Evolutionary conservation across 1,140 invertebrate species (phyloP).

Genomic region (Acarapis woodi): DNA sequence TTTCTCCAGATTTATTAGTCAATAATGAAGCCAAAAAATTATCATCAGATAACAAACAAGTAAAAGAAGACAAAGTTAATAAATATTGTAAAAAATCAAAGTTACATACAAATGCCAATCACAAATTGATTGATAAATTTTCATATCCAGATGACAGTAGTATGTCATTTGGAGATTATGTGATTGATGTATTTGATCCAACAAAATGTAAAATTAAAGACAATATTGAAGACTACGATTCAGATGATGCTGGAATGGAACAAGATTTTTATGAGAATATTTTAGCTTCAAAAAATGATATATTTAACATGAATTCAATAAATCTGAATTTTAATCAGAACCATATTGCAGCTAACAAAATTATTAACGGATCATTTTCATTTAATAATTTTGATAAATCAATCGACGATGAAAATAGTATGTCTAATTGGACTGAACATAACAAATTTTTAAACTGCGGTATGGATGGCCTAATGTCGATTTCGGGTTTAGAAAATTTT

Average conservation of each 20-base stretch:
- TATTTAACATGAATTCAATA: too few relatives aligned
- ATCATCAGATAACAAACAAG: not conserved
- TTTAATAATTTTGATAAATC: not conserved
- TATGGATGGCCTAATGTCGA: not conserved
- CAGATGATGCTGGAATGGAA: not conserved
- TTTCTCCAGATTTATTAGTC: not conserved
- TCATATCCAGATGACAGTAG: constrained; percentile 1
- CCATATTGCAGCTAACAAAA: not conserved
- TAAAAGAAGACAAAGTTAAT: not conserved
- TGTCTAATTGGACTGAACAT: not conserved
- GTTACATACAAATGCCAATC: too few relatives aligned
- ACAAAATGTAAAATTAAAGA: constrained; percentile 10
- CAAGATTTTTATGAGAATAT: not conserved
- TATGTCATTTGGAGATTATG: too few relatives aligned
- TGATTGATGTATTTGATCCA: constrained; percentile 14
- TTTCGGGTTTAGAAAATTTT: not conserved
- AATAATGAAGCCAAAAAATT: not conserved
- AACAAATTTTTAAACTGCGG: not conserved
- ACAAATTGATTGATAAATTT: not conserved
- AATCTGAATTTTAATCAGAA: not conserved
- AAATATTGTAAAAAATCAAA: too few relatives aligned
- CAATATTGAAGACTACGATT: not conserved
- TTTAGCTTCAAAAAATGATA: too few relatives aligned
- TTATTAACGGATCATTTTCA: too few relatives aligned
- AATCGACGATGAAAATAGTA: not conserved